Evolutionary conservation across 2,113 vertebrate species (phyloP).

Genomic region (Oreamnos americanus): DNA sequence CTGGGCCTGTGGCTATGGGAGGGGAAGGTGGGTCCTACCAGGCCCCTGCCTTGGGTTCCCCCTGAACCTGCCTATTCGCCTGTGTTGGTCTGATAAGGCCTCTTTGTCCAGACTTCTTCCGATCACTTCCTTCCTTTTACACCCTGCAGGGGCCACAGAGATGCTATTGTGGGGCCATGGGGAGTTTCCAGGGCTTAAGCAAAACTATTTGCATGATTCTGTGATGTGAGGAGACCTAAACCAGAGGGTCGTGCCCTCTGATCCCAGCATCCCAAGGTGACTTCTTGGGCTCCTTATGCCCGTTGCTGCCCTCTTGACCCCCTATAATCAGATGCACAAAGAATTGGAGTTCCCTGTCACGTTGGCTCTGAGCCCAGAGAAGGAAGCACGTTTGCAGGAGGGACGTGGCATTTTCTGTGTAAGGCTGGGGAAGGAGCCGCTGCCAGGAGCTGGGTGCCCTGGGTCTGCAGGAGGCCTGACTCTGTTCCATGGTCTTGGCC

Average conservation of each 20-base stretch:
- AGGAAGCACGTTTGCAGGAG: background rate
- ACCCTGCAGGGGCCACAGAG: background rate
- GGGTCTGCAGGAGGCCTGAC: background rate
- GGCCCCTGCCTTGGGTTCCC: background rate
- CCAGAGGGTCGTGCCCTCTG: background rate
- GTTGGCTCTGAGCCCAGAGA: background rate
- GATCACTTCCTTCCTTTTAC: background rate
- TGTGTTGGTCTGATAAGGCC: slow-evolving; percentile 42
- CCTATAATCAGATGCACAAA: background rate
- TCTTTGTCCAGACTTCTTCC: background rate
- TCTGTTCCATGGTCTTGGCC: background rate
- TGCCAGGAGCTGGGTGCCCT: background rate
- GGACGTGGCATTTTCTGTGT: background rate
- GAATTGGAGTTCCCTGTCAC: background rate
- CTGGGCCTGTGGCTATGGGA: background rate
- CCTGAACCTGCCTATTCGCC: background rate
- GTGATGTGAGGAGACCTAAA: background rate
- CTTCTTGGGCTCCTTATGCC: background rate
- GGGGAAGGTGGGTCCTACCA: background rate
- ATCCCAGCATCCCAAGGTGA: background rate
- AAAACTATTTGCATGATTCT: slow-evolving; percentile 49
- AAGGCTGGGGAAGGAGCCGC: background rate
- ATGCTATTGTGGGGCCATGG: background rate
- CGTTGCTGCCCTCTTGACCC: background rate
- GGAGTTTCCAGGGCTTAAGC: background rate